A percentile compares a stretch with the other conserved stretches of the same genome.
Conservation (phyloP, 2,888 invertebrate genomes). For the Apodemia zela region DNA sequence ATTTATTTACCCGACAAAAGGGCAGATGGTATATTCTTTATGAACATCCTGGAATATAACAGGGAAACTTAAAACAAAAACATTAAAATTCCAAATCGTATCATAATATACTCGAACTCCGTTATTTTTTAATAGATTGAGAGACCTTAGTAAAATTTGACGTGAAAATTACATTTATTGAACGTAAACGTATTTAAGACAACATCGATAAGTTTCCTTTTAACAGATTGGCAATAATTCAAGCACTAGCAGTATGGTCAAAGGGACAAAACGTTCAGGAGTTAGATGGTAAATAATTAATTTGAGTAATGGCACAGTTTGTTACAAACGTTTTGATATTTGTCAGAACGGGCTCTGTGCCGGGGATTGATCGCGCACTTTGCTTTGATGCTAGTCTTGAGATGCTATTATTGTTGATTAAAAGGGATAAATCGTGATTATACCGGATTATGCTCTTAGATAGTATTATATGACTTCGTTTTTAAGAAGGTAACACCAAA, state of each 20-base stretch:
- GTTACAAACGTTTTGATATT: conserved; percentile 59
- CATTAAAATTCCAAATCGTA: no score
- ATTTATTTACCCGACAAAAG: no score
- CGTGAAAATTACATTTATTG: no score
- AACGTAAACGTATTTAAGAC: not conserved
- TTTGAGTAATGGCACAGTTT: conserved; percentile 75
- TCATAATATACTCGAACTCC: no score
- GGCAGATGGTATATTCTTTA: no score
- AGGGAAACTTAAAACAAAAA: no score
- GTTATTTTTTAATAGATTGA: no score
- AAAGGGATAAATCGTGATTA: conserved; percentile 20
- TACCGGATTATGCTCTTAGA: not conserved
- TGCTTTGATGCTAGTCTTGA: conserved; percentile 28
- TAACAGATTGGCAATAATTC: conserved; percentile 53
- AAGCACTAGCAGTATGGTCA: conserved; percentile 53
- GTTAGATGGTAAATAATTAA: conserved; percentile 73
- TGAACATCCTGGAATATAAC: no score
- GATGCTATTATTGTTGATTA: conserved; percentile 31
- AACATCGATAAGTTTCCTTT: conserved; percentile 59
- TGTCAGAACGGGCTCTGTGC: conserved; percentile 44
- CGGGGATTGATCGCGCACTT: conserved; percentile 42
- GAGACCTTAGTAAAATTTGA: no score
- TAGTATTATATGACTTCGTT: not conserved
- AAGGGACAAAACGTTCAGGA: conserved; percentile 58
- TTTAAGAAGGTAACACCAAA: not conserved